These are phyloP conservation scores for Eospalax fontanierii DNA, from an alignment of 2,797 vertebrate genomes.

Conservation along the genomic window DNA sequence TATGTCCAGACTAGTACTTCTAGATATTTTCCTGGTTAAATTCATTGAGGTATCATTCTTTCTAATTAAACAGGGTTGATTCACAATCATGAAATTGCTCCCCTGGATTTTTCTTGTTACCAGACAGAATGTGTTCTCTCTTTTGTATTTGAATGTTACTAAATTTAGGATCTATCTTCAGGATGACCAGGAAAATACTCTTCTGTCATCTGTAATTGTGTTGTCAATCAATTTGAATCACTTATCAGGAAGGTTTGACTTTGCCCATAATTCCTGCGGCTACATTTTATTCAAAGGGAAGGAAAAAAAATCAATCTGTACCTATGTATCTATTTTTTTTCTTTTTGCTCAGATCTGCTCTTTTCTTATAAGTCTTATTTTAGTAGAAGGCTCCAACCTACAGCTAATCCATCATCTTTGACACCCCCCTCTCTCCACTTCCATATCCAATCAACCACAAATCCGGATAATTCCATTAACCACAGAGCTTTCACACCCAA, in stretches of 20 bases:
- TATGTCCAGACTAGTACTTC: neutral
- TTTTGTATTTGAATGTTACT: constrained; percentile 51
- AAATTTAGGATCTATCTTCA: constrained; percentile 56
- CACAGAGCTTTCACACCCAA: neutral
- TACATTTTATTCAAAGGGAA: constrained; percentile 1
- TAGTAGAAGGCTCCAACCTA: neutral
- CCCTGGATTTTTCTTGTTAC: constrained; percentile 2
- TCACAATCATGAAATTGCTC: constrained; percentile 22
- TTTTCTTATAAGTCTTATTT: neutral
- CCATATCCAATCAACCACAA: neutral
- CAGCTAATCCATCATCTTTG: constrained; percentile 6
- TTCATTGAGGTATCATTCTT: constrained; percentile 38
- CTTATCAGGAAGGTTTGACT: constrained; percentile 39
- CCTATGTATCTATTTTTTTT: neutral
- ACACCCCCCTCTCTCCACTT: neutral
- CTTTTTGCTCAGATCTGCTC: neutral
- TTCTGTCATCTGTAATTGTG: neutral
- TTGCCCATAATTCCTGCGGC: neutral
- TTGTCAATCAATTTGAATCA: constrained; percentile 68
- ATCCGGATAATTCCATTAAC: neutral
- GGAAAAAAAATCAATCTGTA: neutral
- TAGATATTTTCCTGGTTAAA: constrained; percentile 47
- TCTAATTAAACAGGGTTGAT: constrained; percentile 61
- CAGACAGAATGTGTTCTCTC: constrained; percentile 43
- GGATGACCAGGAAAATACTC: constrained; percentile 51